A percentile compares a stretch with the other conserved stretches of the same genome.
Evolutionary conservation across 2,797 vertebrate species (phyloP).

Genomic region (Merluccius polli): DNA sequence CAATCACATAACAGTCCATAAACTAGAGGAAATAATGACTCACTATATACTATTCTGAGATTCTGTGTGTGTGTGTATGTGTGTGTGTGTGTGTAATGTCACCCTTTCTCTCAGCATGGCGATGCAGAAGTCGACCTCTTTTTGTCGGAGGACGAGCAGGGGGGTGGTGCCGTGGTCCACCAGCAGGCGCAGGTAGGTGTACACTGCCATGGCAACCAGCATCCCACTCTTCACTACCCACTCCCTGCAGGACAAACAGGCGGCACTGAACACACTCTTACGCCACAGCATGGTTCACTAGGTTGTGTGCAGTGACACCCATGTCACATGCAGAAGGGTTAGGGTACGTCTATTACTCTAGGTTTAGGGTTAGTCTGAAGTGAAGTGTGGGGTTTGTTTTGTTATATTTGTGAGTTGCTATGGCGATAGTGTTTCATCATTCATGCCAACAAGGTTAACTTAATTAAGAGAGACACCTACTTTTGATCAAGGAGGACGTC

Average conservation of each 20-base stretch:
- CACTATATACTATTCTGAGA: background rate
- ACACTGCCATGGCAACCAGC: slow-evolving; percentile 91
- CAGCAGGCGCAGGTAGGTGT: slow-evolving; percentile 91
- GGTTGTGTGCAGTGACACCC: too few relatives aligned
- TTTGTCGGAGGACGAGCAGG: slow-evolving; percentile 84
- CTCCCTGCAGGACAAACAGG: slow-evolving; percentile 68
- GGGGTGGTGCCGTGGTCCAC: slow-evolving; percentile 86
- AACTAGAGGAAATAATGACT: background rate
- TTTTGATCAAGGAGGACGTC: slow-evolving; percentile 91
- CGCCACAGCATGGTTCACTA: too few relatives aligned
- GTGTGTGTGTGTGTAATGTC: slow-evolving; percentile 19
- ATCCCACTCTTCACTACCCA: slow-evolving; percentile 92
- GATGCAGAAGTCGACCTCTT: slow-evolving; percentile 93
- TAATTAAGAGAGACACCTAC: slow-evolving; percentile 61
- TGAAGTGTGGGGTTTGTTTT: too few relatives aligned
- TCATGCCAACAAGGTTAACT: too few relatives aligned
- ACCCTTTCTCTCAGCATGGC: slow-evolving; percentile 87
- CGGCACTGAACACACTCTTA: slow-evolving; percentile 11
- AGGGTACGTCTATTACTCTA: too few relatives aligned
- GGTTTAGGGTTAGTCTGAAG: too few relatives aligned
- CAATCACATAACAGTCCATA: background rate
- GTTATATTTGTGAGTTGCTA: background rate
- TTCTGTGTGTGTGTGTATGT: background rate
- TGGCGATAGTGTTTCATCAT: too few relatives aligned
- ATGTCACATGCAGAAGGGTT: too few relatives aligned